A percentile compares a stretch with the other conserved stretches of the same genome.
phyloP scores from a whole-genome alignment of 2,113 vertebrate genomes.

The Lophura nycthemera region DNA sequence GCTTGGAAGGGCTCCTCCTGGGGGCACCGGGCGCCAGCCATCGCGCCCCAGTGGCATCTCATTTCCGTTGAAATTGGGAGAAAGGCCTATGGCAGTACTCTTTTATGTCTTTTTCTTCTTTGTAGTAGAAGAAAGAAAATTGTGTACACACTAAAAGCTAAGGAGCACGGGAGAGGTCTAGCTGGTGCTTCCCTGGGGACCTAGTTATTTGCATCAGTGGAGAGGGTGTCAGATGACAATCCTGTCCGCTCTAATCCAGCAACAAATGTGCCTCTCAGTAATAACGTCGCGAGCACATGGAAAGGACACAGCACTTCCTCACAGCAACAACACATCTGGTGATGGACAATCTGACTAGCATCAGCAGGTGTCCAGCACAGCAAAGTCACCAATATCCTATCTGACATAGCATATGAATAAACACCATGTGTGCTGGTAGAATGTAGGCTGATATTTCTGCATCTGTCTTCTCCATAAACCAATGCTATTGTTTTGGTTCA shows the following conservation, averaged over 20 bases:
- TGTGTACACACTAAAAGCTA: not conserved
- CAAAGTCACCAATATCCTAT: not conserved
- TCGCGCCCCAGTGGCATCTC: not conserved
- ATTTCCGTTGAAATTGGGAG: not conserved
- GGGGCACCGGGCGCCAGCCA: rapidly evolving
- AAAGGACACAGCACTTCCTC: not conserved
- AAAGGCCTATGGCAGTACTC: not conserved
- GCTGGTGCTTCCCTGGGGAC: not conserved
- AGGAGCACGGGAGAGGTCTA: not conserved
- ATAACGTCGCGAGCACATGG: not conserved
- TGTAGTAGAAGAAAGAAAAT: not conserved
- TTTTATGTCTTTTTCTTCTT: not conserved
- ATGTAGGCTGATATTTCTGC: not conserved
- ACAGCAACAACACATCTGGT: constrained; percentile 23
- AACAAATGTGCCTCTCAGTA: constrained; percentile 39
- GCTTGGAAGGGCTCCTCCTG: not conserved
- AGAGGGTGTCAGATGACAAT: not conserved
- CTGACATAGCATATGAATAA: not conserved
- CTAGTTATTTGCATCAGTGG: not conserved
- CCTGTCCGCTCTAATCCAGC: not conserved
- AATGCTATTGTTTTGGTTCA: not conserved
- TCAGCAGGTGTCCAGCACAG: constrained; percentile 23
- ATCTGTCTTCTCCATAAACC: constrained; percentile 46
- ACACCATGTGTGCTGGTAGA: not conserved
- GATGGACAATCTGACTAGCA: not conserved